Base-by-base conservation (phyloP, 1,140 invertebrate species). In the Leptonema lineaticorne region DNA sequence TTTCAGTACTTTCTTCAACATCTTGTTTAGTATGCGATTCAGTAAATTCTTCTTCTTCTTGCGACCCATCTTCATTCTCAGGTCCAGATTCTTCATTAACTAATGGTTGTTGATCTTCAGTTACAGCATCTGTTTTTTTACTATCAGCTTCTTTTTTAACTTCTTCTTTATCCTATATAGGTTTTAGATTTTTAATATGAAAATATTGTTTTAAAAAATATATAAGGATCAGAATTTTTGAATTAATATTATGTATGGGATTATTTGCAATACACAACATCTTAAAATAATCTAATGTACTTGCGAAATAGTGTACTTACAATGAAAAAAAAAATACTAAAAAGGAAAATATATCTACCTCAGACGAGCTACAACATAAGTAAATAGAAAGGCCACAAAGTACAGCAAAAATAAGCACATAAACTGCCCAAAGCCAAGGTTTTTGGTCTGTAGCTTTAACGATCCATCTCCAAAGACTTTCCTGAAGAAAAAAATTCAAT, bases 361-460 rank as follows among this genome's bases (percentile, higher is more conserved):
- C 78, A 70, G 81, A 81, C 57, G 87, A 84, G 74, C 85, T 87
- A 85, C 92, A 96, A 83, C 90, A 96, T 75, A 89, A 88, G 79
- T 94, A 89, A 71, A 96, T 85, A 72, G 93, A 78, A 70, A 94
- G 83, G 72, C 92, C 85, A 69, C 91, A 80, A 29, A 94, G 88
- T 59, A 97, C 78, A 70, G 91, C 90, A 78, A 92, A 82, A 62
- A 89, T 86, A 66, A 97, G 77, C 73, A 97, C 85, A 79, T 95
- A 94, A 59, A 93, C 86, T 60, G 87, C 92, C 90, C 92, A 97
- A 68, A 96, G 85, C 90, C 94, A 95, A 28, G 96, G 96, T 77
- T 94, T 87, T 65, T 93, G 90, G 74, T 93, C 91, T 67, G 93
- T 92, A 73, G 90, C 92, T 76, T 89, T 88, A 71, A 94, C 83